phyloP scores from a whole-genome alignment of 2,113 vertebrate species.

The Edolisoma coerulescens region DNA sequence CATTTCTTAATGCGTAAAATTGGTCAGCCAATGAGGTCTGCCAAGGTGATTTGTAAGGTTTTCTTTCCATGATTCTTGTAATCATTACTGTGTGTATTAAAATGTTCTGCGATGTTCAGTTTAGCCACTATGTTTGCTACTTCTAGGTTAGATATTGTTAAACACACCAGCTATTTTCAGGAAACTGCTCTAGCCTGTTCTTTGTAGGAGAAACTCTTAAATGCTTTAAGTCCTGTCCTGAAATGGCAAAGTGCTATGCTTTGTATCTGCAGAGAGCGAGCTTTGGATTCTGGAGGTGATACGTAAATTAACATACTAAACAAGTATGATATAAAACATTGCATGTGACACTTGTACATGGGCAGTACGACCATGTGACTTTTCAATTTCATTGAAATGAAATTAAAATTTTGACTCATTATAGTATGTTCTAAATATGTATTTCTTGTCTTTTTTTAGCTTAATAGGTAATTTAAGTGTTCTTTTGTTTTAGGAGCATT shows the following conservation, averaged over 20 bases:
- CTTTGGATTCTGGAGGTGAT: not conserved
- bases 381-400: not conserved
- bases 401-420: not conserved
- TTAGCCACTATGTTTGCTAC: not conserved
- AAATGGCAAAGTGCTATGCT: not conserved
- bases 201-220: not conserved
- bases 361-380: not conserved
- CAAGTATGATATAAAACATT: not conserved
- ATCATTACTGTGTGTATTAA: not conserved
- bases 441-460: not conserved
- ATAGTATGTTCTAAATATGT: not conserved
- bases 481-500: slow-evolving; percentile 81
- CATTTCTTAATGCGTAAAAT: slow-evolving; percentile 45
- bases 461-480: slow-evolving; percentile 6
- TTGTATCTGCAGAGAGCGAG: not conserved
- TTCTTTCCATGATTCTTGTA: not conserved
- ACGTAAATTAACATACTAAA: not conserved
- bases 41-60: slow-evolving; percentile 34
- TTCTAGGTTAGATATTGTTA: not conserved
- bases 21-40: not conserved
- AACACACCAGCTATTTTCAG: not conserved
- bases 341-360: not conserved
- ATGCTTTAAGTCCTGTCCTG: not conserved
- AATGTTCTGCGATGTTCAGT: not conserved
- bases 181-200: not conserved